Evolutionary conservation across 2,797 vertebrate genomes (phyloP), one percentile per base, ranked within the genome.

Genomic region (Danio albolineatus): DNA sequence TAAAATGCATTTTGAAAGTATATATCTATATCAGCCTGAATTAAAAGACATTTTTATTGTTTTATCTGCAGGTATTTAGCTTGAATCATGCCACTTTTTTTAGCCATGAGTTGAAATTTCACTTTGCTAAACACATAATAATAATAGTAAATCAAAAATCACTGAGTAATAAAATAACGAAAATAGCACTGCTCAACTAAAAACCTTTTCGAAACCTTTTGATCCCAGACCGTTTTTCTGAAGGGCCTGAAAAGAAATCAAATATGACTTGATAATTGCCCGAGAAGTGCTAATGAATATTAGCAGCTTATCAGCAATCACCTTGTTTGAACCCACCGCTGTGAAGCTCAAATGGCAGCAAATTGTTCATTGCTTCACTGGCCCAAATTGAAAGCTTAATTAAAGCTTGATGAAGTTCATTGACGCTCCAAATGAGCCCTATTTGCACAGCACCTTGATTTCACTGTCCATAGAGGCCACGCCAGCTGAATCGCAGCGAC

Each of bases 341-440:
- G 44, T 17, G 28, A 62, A 49, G 44, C 72, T 60, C 43, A 62
- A 48, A 62, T 43, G n/a, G 57, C 14, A 74, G 44, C 21, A 39
- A 49, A 74, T 61, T 61, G 43, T 61, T 38, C 67, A 17, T 79
- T 62, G 44, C 43, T 17, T 80, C 49, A 56, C 13, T 51, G 10
- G 19, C 60, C 77, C 49, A 62, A 79, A 51, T 44, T 70, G n/a
- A 60, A 62, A 53, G 43, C 36, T 39, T 61, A 71, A 79, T 79
- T 39, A 59, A 73, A 57, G 17, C 70, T 59, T 77, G 21, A 10
- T 57, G 66, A 43, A 78, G 66, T 54, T 51, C 44, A 66, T 19
- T 73, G 10, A 61, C 51, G 36, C 48, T 44, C 67, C 48, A 62
- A 53, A 79, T 62, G 46, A 71, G 44, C 10, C 17, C 46, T 12